Evolutionary conservation across 2,797 vertebrate genomes (phyloP).

Genomic region (Ataeniobius toweri): DNA sequence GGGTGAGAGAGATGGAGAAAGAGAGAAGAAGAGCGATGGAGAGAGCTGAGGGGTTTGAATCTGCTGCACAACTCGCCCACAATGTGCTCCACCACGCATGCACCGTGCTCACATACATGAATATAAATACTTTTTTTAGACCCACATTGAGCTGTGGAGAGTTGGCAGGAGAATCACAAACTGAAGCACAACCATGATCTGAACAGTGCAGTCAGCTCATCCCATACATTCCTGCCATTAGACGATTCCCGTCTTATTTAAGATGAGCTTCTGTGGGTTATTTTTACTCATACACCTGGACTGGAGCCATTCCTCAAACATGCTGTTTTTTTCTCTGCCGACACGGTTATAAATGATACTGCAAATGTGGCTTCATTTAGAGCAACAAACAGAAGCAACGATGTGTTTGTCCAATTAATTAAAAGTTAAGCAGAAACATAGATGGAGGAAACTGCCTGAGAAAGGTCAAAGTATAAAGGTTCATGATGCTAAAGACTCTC

Average conservation of each 20-base stretch:
- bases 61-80: conserved; percentile 77
- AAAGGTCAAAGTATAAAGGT: conserved; percentile 13
- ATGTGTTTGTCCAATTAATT: neutral
- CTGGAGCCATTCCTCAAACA: conserved; percentile 19
- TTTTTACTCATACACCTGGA: conserved; percentile 41
- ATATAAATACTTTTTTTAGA: conserved; percentile 67
- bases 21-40: conserved; percentile 54
- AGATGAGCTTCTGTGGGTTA: conserved; percentile 27
- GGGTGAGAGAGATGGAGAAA: conserved; percentile 30
- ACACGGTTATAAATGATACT: conserved; percentile 12
- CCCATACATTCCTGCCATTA: conserved; percentile 6
- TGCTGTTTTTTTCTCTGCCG: neutral
- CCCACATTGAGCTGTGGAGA: conserved; percentile 66
- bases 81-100: conserved; percentile 77
- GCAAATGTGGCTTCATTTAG: conserved; percentile 21
- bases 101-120: conserved; percentile 56
- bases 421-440: neutral
- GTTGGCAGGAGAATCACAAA: conserved; percentile 46
- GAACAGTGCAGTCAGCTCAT: neutral
- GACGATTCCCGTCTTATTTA: conserved; percentile 24
- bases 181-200: conserved; percentile 40
- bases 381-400: conserved; percentile 8
- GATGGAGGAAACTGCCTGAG: neutral
- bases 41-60: conserved; percentile 75
- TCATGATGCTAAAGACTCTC: neutral